Conservation (phyloP, 2,888 invertebrate genomes). For the Boloria selene region DNA sequence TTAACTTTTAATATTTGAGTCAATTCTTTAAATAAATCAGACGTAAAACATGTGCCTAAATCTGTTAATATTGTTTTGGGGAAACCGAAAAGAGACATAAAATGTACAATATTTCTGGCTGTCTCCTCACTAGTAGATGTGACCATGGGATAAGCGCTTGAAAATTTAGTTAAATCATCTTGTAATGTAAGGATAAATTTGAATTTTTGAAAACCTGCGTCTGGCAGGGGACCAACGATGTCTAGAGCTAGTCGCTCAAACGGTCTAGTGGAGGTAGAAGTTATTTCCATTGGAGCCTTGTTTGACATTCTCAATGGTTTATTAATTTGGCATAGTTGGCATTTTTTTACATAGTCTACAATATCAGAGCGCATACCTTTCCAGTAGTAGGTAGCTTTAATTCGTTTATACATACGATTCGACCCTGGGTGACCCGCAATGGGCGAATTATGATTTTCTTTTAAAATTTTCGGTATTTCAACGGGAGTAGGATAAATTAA, state of each 20-base stretch:
- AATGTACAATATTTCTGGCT: conserved; percentile 40
- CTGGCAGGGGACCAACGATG: conserved; percentile 43
- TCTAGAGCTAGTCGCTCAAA: conserved; percentile 41
- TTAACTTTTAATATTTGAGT: conserved; percentile 32
- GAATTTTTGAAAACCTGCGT: conserved; percentile 37
- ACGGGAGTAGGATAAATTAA: conserved; percentile 38
- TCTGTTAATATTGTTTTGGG: conserved; percentile 42
- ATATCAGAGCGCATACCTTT: conserved; percentile 42
- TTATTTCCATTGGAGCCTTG: conserved; percentile 44
- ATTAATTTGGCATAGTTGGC: conserved; percentile 39
- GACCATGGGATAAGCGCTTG: conserved; percentile 33
- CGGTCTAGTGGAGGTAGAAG: conserved; percentile 40
- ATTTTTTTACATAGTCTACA: conserved; percentile 39
- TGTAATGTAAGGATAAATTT: conserved; percentile 40
- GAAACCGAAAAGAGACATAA: conserved; percentile 40
- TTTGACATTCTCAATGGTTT: conserved; percentile 38
- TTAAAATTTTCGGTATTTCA: conserved; percentile 39
- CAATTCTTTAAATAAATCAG: conserved; percentile 31
- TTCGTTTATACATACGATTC: conserved; percentile 36
- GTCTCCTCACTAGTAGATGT: conserved; percentile 40
- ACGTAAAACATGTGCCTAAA: conserved; percentile 30
- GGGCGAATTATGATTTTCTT: conserved; percentile 43
- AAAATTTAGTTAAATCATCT: conserved; percentile 18
- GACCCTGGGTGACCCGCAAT: conserved; percentile 42
- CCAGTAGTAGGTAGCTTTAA: conserved; percentile 42